phyloP scores from a whole-genome alignment of 2,888 invertebrate genomes.

The Drosophila meridiana region DNA sequence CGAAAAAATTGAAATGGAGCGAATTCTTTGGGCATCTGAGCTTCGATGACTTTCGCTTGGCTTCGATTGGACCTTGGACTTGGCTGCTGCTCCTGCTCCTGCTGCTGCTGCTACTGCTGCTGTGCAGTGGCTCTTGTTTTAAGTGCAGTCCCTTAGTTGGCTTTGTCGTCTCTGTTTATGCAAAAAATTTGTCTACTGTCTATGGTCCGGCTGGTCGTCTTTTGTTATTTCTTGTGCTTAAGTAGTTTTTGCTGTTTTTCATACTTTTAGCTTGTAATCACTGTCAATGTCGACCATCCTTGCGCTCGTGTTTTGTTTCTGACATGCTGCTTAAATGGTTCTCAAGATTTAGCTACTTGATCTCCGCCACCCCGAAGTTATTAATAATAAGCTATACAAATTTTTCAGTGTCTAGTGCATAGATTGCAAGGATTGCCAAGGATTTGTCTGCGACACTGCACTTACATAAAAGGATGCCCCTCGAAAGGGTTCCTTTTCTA shows the following conservation, averaged over 20 bases:
- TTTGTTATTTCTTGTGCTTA: slow-evolving; percentile 80
- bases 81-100: slow-evolving; percentile 9
- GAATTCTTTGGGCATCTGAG: slow-evolving; percentile 58
- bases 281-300: slow-evolving; percentile 75
- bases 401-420: slow-evolving; percentile 73
- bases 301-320: slow-evolving; percentile 65
- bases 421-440: slow-evolving; percentile 47
- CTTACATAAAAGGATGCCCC: slow-evolving; percentile 59
- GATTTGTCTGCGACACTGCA: slow-evolving; percentile 49
- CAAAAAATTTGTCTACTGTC: slow-evolving; percentile 79
- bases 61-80: slow-evolving; percentile 37
- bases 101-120: slow-evolving; percentile 16
- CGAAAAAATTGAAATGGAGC: slow-evolving; percentile 20
- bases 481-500: slow-evolving; percentile 43
- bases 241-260: slow-evolving; percentile 81
- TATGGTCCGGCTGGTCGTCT: slow-evolving; percentile 47
- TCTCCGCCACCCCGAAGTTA: slow-evolving; percentile 72
- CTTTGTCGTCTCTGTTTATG: slow-evolving; percentile 81
- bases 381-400: slow-evolving; percentile 82
- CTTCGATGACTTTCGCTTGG: slow-evolving; percentile 64
- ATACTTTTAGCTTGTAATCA: slow-evolving; percentile 81
- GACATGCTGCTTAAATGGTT: slow-evolving; percentile 80
- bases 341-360: slow-evolving; percentile 81
- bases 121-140: slow-evolving; percentile 65
- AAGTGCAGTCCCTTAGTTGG: slow-evolving; percentile 77